phyloP scores from a whole-genome alignment of 2,113 vertebrate genomes.

The Anolis sagrei region DNA sequence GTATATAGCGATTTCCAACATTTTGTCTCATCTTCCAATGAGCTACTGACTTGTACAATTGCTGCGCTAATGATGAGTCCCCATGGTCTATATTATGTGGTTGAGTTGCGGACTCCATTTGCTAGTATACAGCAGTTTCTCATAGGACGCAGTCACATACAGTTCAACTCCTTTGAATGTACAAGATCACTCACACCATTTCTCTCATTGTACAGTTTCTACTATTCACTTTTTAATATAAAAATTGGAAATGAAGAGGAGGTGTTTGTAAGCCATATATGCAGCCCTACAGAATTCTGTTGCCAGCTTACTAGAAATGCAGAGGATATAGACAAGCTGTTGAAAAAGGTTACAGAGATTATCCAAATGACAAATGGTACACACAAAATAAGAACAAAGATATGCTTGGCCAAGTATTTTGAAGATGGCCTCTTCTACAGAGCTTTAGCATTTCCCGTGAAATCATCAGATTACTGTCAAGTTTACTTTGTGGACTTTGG shows the following conservation, averaged over 20 bases:
- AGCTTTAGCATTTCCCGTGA: conserved; percentile 71
- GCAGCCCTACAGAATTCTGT: conserved; percentile 85
- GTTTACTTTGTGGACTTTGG: conserved; percentile 94
- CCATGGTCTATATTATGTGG: conserved; percentile 76
- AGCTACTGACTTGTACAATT: conserved; percentile 78
- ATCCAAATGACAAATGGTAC: conserved; percentile 59
- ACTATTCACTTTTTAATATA: conserved; percentile 84
- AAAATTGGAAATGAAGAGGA: conserved; percentile 80
- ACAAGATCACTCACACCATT: conserved; percentile 59
- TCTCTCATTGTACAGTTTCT: conserved; percentile 80
- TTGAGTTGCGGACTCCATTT: conserved; percentile 80
- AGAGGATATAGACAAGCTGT: conserved; percentile 75
- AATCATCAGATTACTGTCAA: conserved; percentile 70
- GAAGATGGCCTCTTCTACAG: conserved; percentile 87
- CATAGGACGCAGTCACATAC: conserved; percentile 59
- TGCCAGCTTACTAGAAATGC: conserved; percentile 88
- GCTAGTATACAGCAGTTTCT: conserved; percentile 72
- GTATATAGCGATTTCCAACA: conserved; percentile 65
- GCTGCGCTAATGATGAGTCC: conserved; percentile 69
- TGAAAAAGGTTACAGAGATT: conserved; percentile 70
- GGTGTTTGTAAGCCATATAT: conserved; percentile 82
- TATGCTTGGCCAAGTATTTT: conserved; percentile 85
- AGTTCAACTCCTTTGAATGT: conserved; percentile 24
- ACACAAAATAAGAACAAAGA: conserved; percentile 28
- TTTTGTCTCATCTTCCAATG: conserved; percentile 68